phyloP scores from a whole-genome alignment of 2,797 vertebrate species.

The Melopsittacus undulatus region DNA sequence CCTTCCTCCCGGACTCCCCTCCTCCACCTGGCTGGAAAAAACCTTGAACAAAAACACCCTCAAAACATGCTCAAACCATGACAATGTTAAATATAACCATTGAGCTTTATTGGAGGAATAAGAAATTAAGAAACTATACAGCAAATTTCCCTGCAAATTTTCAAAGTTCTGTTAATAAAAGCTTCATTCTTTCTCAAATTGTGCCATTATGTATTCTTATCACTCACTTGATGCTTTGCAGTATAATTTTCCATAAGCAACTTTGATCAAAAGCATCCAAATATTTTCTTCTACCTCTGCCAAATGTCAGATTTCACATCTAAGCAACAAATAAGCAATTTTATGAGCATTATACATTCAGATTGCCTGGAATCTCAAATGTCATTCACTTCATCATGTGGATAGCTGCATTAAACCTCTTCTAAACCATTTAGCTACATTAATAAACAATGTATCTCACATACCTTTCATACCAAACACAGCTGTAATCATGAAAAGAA shows the following conservation, averaged over 20 bases:
- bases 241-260: not conserved
- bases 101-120: not conserved
- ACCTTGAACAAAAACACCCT: too few relatives aligned
- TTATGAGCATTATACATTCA: not conserved
- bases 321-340: not conserved
- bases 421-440: not conserved
- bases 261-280: constrained; percentile 52
- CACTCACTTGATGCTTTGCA: not conserved
- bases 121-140: not conserved
- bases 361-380: constrained; percentile 13
- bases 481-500: constrained; percentile 9
- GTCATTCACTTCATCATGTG: not conserved
- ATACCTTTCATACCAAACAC: not conserved
- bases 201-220: not conserved
- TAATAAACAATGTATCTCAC: not conserved
- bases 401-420: constrained; percentile 6
- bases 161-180: not conserved
- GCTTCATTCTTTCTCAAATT: not conserved
- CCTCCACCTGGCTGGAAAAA: too few relatives aligned
- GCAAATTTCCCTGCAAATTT: not conserved
- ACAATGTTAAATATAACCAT: not conserved
- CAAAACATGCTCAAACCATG: too few relatives aligned
- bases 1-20: too few relatives aligned
- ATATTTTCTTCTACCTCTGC: not conserved
- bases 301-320: constrained; percentile 9